Evolutionary conservation across 1,140 invertebrate genomes (phyloP).

Genomic region (Leptinotarsa defecta): DNA sequence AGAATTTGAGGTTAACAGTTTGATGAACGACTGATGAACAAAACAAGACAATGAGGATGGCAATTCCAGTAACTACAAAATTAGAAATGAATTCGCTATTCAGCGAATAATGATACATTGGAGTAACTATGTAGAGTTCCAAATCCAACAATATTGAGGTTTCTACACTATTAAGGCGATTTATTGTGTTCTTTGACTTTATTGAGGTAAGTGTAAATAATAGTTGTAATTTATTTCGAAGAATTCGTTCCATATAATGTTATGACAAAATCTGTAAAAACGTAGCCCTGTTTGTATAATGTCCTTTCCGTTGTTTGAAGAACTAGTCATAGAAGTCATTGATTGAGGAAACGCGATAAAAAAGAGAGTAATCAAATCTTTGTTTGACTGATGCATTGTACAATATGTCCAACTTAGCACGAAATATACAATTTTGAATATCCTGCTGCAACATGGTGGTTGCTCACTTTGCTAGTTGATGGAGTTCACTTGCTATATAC

Average conservation of each 20-base stretch:
- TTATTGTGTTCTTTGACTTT: not conserved
- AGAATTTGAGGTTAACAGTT: too few species aligned
- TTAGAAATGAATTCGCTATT: not conserved
- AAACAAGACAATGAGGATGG: constrained; percentile 15
- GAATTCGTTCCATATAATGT: not conserved
- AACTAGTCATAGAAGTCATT: not conserved
- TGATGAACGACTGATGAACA: not conserved
- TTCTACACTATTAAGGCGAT: constrained; percentile 1
- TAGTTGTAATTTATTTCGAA: not conserved
- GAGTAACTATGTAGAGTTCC: constrained; percentile 3
- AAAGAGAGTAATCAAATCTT: not conserved
- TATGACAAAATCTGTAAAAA: not conserved
- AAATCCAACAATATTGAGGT: not conserved
- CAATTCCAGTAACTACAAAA: constrained; percentile 19
- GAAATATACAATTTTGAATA: constrained; percentile 35
- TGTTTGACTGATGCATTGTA: not conserved
- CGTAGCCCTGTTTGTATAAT: not conserved
- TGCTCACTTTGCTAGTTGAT: constrained; percentile 27
- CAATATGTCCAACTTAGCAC: constrained; percentile 19
- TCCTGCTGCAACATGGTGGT: constrained; percentile 36
- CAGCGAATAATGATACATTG: not conserved
- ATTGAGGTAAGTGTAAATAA: not conserved
- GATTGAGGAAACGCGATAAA: not conserved
- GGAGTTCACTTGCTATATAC: constrained; percentile 36
- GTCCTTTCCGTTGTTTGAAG: not conserved